phyloP scores from a whole-genome alignment of 2,113 vertebrate genomes.

The Dicerorhinus sumatrensis region DNA sequence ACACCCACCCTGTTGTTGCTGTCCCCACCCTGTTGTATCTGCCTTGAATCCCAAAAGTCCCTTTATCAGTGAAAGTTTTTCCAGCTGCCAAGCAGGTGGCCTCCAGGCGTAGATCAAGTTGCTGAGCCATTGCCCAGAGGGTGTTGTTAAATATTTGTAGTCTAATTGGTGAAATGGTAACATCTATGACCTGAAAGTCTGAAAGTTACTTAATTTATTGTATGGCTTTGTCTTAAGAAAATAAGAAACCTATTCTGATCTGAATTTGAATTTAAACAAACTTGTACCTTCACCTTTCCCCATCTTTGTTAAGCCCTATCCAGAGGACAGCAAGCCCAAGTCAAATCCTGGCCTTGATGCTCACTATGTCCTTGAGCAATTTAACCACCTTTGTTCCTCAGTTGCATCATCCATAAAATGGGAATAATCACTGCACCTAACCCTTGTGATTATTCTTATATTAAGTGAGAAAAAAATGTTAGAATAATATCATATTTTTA shows the following conservation, averaged over 20 bases:
- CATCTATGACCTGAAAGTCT: neutral
- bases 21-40: neutral
- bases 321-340: neutral
- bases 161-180: neutral
- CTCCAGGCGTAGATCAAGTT: neutral
- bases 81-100: neutral
- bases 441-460: neutral
- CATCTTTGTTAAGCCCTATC: neutral
- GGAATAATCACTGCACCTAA: neutral
- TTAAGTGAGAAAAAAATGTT: neutral
- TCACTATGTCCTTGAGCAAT: neutral
- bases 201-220: neutral
- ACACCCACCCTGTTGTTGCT: neutral
- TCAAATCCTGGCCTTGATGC: neutral
- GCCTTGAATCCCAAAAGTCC: neutral
- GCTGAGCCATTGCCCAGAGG: neutral
- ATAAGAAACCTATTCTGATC: neutral
- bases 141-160: neutral
- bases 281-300: neutral
- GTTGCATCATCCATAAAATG: neutral
- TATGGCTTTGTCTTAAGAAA: constrained; percentile 19
- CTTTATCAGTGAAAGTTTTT: neutral
- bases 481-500: neutral
- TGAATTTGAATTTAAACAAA: neutral
- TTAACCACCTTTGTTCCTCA: neutral